Conservation (phyloP, 2,888 invertebrate genomes). For the Unio pictorum region DNA sequence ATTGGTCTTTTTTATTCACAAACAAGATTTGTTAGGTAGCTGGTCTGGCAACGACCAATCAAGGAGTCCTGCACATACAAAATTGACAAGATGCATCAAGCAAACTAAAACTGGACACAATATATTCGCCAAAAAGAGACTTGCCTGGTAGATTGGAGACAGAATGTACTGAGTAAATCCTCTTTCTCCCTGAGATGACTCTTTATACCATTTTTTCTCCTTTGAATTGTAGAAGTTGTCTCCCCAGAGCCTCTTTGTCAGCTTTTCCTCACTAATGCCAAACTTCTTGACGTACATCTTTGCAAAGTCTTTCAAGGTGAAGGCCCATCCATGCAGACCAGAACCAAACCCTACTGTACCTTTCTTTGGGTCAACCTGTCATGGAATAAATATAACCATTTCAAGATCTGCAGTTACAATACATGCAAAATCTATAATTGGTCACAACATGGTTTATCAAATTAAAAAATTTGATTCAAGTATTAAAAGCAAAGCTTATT, state of each 20-base stretch:
- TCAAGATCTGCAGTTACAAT: no score
- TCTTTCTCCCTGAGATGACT: conserved; percentile 72
- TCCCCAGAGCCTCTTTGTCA: conserved; percentile 97
- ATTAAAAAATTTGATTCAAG: no score
- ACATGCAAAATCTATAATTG: no score
- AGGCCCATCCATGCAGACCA: conserved; percentile 99
- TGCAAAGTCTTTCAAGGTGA: conserved; percentile 99
- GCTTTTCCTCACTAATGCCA: conserved; percentile 88
- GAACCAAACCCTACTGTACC: conserved; percentile 99
- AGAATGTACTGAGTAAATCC: conserved; percentile 99
- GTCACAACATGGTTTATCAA: no score
- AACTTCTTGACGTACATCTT: conserved; percentile 99
- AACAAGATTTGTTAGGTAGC: no score
- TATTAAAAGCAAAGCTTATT: no score
- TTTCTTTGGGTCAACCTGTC: conserved; percentile 91
- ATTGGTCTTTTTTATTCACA: no score
- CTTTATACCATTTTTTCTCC: conserved; percentile 94
- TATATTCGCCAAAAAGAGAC: background rate
- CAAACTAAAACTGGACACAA: no score
- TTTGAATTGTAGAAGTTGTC: conserved; percentile 98
- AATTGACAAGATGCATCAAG: no score
- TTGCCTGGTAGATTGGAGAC: conserved; percentile 97
- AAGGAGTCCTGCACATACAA: no score
- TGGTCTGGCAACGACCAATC: no score
- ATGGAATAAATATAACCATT: conserved; percentile 1